Conservation (phyloP, 2,797 vertebrate species). For the Poecilia wingei region DNA sequence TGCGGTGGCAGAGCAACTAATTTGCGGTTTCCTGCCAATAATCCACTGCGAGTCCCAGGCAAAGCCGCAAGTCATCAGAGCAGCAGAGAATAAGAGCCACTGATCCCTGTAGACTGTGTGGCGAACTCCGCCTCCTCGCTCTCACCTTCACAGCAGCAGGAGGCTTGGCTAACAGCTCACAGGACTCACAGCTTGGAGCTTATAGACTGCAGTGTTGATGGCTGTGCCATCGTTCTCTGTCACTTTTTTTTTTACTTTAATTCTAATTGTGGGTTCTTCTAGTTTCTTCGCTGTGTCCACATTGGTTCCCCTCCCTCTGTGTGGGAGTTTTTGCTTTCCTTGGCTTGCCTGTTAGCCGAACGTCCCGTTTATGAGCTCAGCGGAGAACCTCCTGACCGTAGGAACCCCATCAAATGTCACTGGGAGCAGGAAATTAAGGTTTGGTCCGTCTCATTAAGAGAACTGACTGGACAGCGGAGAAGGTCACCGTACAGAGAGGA, state of each 20-base stretch:
- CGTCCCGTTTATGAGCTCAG: conserved; percentile 26
- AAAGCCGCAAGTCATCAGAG: conserved; percentile 48
- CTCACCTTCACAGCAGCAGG: conserved; percentile 51
- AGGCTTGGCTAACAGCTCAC: conserved; percentile 52
- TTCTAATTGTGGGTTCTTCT: conserved; percentile 19
- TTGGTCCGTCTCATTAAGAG: conserved; percentile 61
- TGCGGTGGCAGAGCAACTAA: conserved; percentile 52
- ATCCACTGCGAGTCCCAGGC: conserved; percentile 53
- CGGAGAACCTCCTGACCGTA: conserved; percentile 14
- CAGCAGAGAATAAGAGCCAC: conserved; percentile 41
- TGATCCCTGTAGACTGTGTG: conserved; percentile 62
- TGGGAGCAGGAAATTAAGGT: conserved; percentile 49
- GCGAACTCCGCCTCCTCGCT: conserved; percentile 48
- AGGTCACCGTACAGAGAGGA: not conserved
- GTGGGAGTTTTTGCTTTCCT: conserved; percentile 9
- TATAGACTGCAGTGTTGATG: conserved; percentile 42
- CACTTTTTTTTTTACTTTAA: conserved; percentile 11
- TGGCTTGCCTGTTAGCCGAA: conserved; percentile 51
- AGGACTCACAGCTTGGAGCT: conserved; percentile 39
- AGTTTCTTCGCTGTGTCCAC: not conserved
- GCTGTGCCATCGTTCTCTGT: conserved; percentile 9
- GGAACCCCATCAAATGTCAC: conserved; percentile 51
- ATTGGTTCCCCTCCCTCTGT: conserved; percentile 10
- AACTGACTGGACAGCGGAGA: conserved; percentile 33
- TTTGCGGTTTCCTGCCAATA: conserved; percentile 68